Base-by-base conservation (phyloP, 2,888 invertebrate species). In the Antheraea yamamai region DNA sequence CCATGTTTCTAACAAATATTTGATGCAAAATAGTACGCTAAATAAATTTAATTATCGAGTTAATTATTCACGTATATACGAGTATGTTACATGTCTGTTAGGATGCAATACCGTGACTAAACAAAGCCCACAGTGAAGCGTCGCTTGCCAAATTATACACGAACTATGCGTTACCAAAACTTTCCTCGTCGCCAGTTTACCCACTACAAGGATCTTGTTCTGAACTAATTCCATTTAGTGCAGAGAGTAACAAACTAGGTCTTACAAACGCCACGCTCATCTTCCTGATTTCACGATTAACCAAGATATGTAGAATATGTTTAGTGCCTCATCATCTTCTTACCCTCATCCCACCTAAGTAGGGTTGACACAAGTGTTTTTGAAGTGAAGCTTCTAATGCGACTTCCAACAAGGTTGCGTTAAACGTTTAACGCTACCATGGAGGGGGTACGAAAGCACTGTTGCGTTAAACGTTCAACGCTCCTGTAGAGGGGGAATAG, bases 161-260 rank as follows among this genome's bases (percentile, higher is more conserved):
- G 80, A 75, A 76, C 79, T 77, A 78, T 80, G 83, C 81, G 81
- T 82, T 81, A 76, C 82, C 78, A 78, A 76, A 86, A 87, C 83
- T 87, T 86, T 81, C 64, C 78, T 80, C 77, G 83, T 83, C 82
- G 86, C 83, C 87, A 88, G 85, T 87, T 87, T 88, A 87, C 84
- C 82, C 85, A 82, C 81, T 80, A 81, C 83, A 78, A 23, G 39
- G 78, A 84, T 88, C 87, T 89, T 87, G 88, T 85, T 87, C 77
- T 80, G 77, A 89, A 89, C 89, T 91, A 91, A 90, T 90, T 89
- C 86, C 79, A 80, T 85, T 87, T 88, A 90, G 89, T 89, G 89
- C 87, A 85, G 86, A 80, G 84, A 84, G 86, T 74, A 83, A 84
- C 39, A 1, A 70, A 7, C 39, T 16, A 68, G 39, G n/a, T 77